A percentile compares a stretch with the other conserved stretches of the same genome.
These are phyloP conservation scores for Tuberolachnus salignus DNA, from an alignment of 2,888 invertebrate genomes.

Conservation along the genomic window DNA sequence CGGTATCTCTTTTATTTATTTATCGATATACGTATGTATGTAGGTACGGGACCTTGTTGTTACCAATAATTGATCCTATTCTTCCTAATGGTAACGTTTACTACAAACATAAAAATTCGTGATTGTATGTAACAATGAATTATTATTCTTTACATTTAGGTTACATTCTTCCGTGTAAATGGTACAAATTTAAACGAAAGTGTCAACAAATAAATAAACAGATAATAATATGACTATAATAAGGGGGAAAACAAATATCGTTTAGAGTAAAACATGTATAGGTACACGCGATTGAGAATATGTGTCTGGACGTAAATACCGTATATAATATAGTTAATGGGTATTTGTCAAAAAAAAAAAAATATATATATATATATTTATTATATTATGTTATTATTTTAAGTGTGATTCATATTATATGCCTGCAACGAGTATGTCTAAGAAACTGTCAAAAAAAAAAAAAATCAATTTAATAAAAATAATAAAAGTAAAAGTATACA, in stretches of 20 bases:
- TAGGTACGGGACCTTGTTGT: not conserved
- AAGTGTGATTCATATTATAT: constrained; percentile 6
- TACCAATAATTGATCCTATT: not conserved
- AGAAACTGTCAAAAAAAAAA: constrained; percentile 30
- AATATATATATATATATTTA: not conserved
- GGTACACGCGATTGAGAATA: constrained; percentile 29
- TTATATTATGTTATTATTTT: constrained; percentile 6
- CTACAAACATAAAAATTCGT: constrained; percentile 22
- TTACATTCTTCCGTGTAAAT: constrained; percentile 34
- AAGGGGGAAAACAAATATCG: constrained; percentile 21
- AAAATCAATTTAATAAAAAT: constrained; percentile 29
- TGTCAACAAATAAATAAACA: constrained; percentile 37
- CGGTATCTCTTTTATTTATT: too few species aligned
- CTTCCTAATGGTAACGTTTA: constrained; percentile 3
- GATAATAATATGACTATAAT: constrained; percentile 8
- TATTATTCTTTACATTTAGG: constrained; percentile 33
- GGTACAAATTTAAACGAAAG: constrained; percentile 45
- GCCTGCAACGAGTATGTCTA: not conserved
- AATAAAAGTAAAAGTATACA: constrained; percentile 38
- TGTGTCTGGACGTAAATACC: constrained; percentile 28
- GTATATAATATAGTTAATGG: constrained; percentile 30
- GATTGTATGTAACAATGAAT: constrained; percentile 17
- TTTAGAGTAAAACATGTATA: constrained; percentile 36
- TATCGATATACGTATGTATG: too few species aligned
- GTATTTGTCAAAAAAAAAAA: not conserved